Base-by-base conservation (phyloP, 2,888 invertebrate genomes). In the Chironomus tentans region DNA sequence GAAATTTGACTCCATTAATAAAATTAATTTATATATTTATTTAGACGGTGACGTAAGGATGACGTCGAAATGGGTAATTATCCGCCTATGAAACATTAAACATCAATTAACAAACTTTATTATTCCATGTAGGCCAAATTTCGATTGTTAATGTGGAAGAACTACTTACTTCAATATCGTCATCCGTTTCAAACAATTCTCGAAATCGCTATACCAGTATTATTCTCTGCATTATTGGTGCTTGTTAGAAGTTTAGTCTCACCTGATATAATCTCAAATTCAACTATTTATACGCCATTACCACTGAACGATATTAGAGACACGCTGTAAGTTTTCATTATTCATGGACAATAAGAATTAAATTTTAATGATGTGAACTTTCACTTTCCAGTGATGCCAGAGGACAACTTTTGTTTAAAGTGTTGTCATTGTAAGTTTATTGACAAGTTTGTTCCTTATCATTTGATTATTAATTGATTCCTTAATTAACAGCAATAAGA, bases 121-220 rank as follows among this genome's bases (percentile, higher is more conserved):
- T 56, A 1, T 56, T 18, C 15, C n/a, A 6, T n/a, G 15, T 50
- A 56, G 56, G 56, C 77, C 38, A 88, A 89, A 81, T 89, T 92
- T 80, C 81, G 85, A 3, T 84, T 92, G 78, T 84, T 93, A 77
- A 86, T 91, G 83, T 93, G 92, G 92, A 93, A 93, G 84, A 92
- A 92, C 82, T 90, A 88, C 82, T 82, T 90, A n/a, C 87, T 92
- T 69, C 91, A 92, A 83, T 89, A 87, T 84, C 84, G 92, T 70
- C 89, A 89, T 81, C 87, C 87, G 22, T 77, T 87, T 50, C 89
- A 90, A 80, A 91, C 92, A 0, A 77, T 86, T 1, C 81, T 88
- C 24, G 91, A 92, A 82, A 83, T 92, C 3, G 78, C 89, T 3
- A 82, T 89, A 68, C 90, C 91, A 0, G 86, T 89, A 2, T 77